Conservation (phyloP, 2,888 invertebrate genomes). For the Lobophora halterata region DNA sequence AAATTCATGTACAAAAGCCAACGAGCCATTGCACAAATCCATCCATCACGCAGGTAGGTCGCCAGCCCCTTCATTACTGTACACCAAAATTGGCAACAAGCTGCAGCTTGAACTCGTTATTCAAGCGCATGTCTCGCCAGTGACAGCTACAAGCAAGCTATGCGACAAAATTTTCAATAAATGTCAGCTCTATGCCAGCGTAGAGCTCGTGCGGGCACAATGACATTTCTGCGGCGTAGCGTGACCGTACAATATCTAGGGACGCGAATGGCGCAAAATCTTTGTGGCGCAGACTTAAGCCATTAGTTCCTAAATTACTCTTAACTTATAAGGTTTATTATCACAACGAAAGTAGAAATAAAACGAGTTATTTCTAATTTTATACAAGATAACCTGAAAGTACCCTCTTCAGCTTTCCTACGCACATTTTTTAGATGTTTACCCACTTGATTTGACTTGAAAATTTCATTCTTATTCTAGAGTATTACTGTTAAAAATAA, state of each 20-base stretch:
- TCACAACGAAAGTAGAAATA: no score
- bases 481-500: no score
- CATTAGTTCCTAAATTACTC: conserved; percentile 3
- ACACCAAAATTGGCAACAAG: conserved; percentile 18
- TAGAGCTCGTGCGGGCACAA: conserved; percentile 8
- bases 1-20: no score
- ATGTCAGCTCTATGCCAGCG: conserved; percentile 12
- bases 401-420: no score
- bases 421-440: no score
- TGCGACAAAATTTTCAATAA: conserved; percentile 25
- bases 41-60: conserved; percentile 3
- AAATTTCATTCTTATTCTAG: no score
- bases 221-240: conserved; percentile 16
- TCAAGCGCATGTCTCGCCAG: conserved; percentile 6
- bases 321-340: no score
- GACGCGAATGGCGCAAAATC: not conserved
- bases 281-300: not conserved
- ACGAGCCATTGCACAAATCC: no score
- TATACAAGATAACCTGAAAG: no score
- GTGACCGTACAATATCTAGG: conserved; percentile 6
- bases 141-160: conserved; percentile 15
- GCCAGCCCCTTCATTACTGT: conserved; percentile 14
- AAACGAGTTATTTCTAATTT: no score
- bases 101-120: conserved; percentile 14
- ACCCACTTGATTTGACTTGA: no score